A percentile compares a stretch with the other conserved stretches of the same genome.
phyloP scores from a whole-genome alignment of 1,140 invertebrate genomes.

The Drosophila athabasca region DNA sequence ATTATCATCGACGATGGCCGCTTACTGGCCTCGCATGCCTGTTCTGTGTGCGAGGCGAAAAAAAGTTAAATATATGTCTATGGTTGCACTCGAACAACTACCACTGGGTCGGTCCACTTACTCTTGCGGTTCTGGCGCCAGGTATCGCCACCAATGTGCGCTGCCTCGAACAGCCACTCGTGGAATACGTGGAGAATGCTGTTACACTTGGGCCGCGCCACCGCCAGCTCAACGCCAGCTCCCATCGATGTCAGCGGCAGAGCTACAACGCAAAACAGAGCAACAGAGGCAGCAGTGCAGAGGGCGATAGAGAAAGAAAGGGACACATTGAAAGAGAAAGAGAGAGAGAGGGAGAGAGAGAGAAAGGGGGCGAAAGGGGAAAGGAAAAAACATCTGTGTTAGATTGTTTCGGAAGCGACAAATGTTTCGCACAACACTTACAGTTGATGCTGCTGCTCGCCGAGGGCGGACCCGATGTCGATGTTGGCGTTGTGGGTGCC shows the following conservation, averaged over 20 bases:
- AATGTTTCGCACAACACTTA: constrained; percentile 83
- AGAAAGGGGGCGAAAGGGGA: background rate
- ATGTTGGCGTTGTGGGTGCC: constrained; percentile 86
- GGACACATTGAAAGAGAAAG: constrained; percentile 2
- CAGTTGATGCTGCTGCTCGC: constrained; percentile 88
- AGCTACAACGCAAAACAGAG: constrained; percentile 41
- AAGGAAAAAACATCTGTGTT: constrained; percentile 45
- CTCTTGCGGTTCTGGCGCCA: constrained; percentile 86
- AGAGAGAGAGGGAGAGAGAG: background rate
- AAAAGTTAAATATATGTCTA: no score
- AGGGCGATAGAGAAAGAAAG: constrained; percentile 5
- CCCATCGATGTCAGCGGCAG: constrained; percentile 84
- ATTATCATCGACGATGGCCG: constrained; percentile 83
- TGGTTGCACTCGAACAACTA: no score
- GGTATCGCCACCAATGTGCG: constrained; percentile 91
- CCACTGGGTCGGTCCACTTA: constrained; percentile 41
- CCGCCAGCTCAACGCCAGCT: constrained; percentile 87
- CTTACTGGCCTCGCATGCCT: constrained; percentile 82
- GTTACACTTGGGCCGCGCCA: constrained; percentile 93
- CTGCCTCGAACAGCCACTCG: constrained; percentile 98
- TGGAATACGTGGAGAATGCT: constrained; percentile 98
- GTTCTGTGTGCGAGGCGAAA: constrained; percentile 47
- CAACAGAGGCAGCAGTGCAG: background rate
- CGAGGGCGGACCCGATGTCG: constrained; percentile 87
- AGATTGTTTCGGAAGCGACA: constrained; percentile 43